Base-by-base conservation (phyloP, 2,888 invertebrate species). In the Pherbina coryleti region DNA sequence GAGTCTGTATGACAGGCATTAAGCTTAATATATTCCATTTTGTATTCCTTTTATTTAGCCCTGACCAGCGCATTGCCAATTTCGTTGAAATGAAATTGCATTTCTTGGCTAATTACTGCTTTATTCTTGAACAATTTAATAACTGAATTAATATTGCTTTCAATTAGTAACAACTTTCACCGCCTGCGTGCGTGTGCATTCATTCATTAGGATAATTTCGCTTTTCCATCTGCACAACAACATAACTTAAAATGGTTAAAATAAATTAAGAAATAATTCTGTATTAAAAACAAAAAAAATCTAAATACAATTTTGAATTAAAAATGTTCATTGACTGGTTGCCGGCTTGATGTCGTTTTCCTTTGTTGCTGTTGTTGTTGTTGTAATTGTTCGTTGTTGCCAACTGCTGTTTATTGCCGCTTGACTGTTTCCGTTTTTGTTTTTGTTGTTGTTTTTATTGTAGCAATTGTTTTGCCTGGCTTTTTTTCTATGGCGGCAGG, bases 371-470 rank as follows among this genome's bases (percentile, higher is more conserved):
- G 49, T 11, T 49, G 28, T 60, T 60, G 28, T 31, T 60, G 25
- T 60, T 60, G 5, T 44, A 11, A 8, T 44, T 69, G 49, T 53
- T 14, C 31, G 60, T 73, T 73, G 60, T 73, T 73, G 73, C 73
- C 62, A 73, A 73, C 55, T 67, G 66, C 67, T 53, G 19, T 51
- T 66, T 34, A 7, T 37, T 72, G 22, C n/a, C 28, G 31, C n/a
- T 22, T 55, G n/a, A 31, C 31, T 53, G 55, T 70, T 70, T 44
- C 62, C 28, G 44, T 73, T 73, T 73, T 73, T 60, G 49, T 51
- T 72, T 34, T 72, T 57, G n/a, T 57, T 37, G 14, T 57, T 51
- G 11, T 69, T 69, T 11, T 49, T 11, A 9, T 22, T 57, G 22
- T 72, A 37, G 31, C 55, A 22, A 57, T 72, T 34, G 37, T 57